Percentiles rank a stretch among this genome's conserved stretches.
Conservation (phyloP, 2,113 vertebrate genomes). For the Oncorhynchus tshawytscha region DNA sequence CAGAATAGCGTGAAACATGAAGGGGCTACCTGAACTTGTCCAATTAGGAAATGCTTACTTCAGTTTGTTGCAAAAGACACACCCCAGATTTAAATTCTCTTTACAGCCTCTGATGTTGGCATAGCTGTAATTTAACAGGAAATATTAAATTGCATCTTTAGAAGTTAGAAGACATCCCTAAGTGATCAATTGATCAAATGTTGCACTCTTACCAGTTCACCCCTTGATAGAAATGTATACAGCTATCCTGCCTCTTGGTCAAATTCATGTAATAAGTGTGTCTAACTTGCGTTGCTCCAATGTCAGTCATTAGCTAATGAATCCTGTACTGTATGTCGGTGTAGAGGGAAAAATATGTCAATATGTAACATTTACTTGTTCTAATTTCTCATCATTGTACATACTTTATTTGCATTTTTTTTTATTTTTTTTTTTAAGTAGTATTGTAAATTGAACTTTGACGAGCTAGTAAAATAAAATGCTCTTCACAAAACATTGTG, state of each 20-base stretch:
- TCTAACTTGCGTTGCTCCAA: too few species aligned
- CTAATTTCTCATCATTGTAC: constrained; percentile 66
- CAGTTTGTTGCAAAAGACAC: too few species aligned
- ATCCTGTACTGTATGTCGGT: constrained; percentile 43
- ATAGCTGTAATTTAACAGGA: constrained; percentile 4
- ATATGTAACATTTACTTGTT: constrained; percentile 58
- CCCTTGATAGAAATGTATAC: background rate
- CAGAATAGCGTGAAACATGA: too few species aligned
- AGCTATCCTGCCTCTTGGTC: too few species aligned
- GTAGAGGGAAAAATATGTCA: constrained; percentile 10
- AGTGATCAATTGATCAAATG: background rate
- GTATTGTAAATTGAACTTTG: constrained; percentile 70
- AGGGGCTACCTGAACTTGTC: too few species aligned
- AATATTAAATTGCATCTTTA: too few species aligned
- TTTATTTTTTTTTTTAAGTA: constrained; percentile 67
- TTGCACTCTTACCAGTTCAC: background rate
- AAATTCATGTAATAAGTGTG: too few species aligned
- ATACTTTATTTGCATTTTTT: constrained; percentile 69
- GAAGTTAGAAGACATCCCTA: too few species aligned
- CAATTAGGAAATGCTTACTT: too few species aligned
- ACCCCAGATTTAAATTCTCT: constrained; percentile 11
- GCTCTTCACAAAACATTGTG: constrained; percentile 45
- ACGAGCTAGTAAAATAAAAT: constrained; percentile 76
- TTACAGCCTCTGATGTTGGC: constrained; percentile 8
- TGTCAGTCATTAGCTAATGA: constrained; percentile 25